A percentile compares a stretch with the other conserved stretches of the same genome.
These are phyloP conservation scores for Cyanistes caeruleus DNA, from an alignment of 2,113 vertebrate genomes.

Conservation along the genomic window DNA sequence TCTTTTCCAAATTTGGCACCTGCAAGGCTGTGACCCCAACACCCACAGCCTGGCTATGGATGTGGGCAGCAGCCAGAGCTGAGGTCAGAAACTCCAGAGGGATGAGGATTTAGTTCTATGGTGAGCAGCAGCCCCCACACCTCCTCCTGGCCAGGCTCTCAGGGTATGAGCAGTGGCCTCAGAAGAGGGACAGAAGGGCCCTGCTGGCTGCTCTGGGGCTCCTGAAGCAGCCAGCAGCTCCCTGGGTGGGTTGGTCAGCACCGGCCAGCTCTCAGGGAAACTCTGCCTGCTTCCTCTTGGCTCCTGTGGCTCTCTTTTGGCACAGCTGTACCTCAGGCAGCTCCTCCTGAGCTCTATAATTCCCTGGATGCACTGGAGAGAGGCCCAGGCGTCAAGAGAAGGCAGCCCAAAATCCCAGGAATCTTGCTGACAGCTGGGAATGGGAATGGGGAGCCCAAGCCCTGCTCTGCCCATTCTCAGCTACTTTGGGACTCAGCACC, in stretches of 20 bases:
- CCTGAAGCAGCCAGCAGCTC: no score
- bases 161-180: neutral
- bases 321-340: neutral
- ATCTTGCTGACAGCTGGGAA: neutral
- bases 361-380: neutral
- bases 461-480: neutral
- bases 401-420: neutral
- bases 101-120: neutral
- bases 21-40: neutral
- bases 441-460: neutral
- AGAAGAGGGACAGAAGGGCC: rapidly evolving
- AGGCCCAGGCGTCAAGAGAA: neutral
- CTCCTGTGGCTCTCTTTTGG: neutral
- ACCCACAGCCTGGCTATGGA: rapidly evolving
- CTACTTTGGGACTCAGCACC: neutral
- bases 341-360: rapidly evolving
- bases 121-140: neutral
- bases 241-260: rapidly evolving
- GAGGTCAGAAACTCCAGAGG: rapidly evolving
- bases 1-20: rapidly evolving
- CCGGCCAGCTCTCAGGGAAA: neutral
- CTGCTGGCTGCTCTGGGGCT: neutral
- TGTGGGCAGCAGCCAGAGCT: neutral
- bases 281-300: neutral
- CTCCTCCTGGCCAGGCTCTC: neutral